phyloP scores from a whole-genome alignment of 2,888 invertebrate genomes.

The Villa cingulata region DNA sequence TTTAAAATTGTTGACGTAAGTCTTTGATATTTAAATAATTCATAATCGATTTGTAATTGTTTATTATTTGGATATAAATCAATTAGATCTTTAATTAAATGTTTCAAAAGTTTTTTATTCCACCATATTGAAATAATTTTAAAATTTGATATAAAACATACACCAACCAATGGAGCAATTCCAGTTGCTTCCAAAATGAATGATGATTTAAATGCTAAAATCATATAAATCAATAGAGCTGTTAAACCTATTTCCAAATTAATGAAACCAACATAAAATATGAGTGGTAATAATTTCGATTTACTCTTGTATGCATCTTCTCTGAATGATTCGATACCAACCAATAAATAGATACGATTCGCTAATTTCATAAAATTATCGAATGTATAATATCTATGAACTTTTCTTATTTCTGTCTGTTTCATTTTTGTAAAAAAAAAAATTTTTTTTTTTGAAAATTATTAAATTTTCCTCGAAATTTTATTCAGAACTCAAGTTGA shows the following conservation, averaged over 20 bases:
- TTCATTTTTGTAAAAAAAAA: too few relatives aligned
- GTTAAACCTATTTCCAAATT: slow-evolving; percentile 22
- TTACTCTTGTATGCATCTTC: not conserved
- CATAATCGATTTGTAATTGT: slow-evolving; percentile 17
- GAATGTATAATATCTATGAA: too few relatives aligned
- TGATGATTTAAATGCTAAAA: slow-evolving; percentile 19
- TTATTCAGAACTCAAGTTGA: too few relatives aligned
- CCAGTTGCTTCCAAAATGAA: slow-evolving; percentile 27
- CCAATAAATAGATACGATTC: slow-evolving; percentile 19
- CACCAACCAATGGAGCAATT: slow-evolving; percentile 23
- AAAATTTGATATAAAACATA: slow-evolving; percentile 19
- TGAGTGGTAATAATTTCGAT: too few relatives aligned
- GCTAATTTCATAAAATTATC: slow-evolving; percentile 19
- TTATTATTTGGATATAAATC: slow-evolving; percentile 20
- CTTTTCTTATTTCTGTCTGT: too few relatives aligned
- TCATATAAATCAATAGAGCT: slow-evolving; percentile 22
- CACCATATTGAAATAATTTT: slow-evolving; percentile 24
- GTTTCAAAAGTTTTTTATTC: slow-evolving; percentile 17
- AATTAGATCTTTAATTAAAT: slow-evolving; percentile 18
- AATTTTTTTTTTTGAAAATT: too few relatives aligned
- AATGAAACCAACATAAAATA: slow-evolving; percentile 17
- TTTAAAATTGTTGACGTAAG: slow-evolving; percentile 18
- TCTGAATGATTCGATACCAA: slow-evolving; percentile 23
- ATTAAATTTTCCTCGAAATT: too few relatives aligned
- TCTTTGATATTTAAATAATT: slow-evolving; percentile 13